Base-by-base conservation (phyloP, 92 coral and sea anemone genomes). In the Phenganax subtilis region DNA sequence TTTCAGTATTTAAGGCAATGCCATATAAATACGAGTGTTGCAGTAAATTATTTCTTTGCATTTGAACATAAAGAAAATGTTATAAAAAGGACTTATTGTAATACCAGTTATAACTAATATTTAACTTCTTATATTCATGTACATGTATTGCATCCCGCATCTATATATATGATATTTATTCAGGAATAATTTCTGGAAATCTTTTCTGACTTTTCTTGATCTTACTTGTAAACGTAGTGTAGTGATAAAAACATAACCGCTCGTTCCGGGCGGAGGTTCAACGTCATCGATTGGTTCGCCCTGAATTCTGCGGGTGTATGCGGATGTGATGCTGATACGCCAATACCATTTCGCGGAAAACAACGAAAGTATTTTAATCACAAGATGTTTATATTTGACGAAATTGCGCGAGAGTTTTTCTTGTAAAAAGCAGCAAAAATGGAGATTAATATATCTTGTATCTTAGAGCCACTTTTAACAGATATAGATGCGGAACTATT, bases 1-100 rank as follows among this genome's bases (percentile, higher is more conserved):
- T 64, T 5, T 12, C 0, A 64, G 17, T 64, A 5, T 37, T 64
- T 20, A 44, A 64, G 30, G 47, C 37, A 25, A 14, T 59, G 65
- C 16, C 20, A 64, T 64, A 8, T 10, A 44, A 30, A 64, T 64
- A 64, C 30, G 30, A 59, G 16, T 6, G 16, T 25, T 59, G 65
- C 20, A 59, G 65, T 59, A 6, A 14, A 59, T 14, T 14, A 12
- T 37, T 37, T 4, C 5, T 17, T 14, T 1, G 25, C 14, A 12
- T 28, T 20, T 3, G 0, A 64, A 64, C 30, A 64, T 64, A 64
- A 3, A 64, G 70, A 64, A 64, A 64, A 20, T 64, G 70, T 64
- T 64, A 64, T 64, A 64, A 64, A 64, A 64, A 64, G 67, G 8
- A 61, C 12, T 64, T 64, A 7, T 17, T 64, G 20, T 64, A 59